Percentiles rank a stretch among this genome's conserved stretches.
phyloP scores from a whole-genome alignment of 2,797 vertebrate species.

The Danionella dracula region DNA sequence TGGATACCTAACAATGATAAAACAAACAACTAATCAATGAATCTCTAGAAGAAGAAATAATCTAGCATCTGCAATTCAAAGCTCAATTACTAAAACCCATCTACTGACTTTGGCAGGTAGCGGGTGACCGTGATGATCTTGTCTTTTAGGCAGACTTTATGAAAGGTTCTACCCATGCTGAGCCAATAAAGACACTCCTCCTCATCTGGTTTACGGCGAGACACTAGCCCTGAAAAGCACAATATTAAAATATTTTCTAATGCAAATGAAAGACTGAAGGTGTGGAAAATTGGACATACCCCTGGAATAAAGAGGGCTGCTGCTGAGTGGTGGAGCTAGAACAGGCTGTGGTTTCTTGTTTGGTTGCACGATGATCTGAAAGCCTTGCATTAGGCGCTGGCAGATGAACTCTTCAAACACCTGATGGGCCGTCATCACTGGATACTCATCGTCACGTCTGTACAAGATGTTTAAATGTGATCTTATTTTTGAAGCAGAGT shows the following conservation, averaged over 20 bases:
- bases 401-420: slow-evolving; percentile 98
- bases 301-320: slow-evolving; percentile 91
- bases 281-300: slow-evolving; percentile 59
- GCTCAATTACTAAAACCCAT: not conserved
- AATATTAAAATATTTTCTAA: too few species aligned
- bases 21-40: not conserved
- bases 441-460: slow-evolving; percentile 89
- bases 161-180: slow-evolving; percentile 96
- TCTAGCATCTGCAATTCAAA: not conserved
- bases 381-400: slow-evolving; percentile 96
- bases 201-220: slow-evolving; percentile 79
- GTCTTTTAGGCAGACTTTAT: slow-evolving; percentile 94
- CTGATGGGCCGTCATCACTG: slow-evolving; percentile 86
- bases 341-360: slow-evolving; percentile 73
- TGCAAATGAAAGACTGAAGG: too few species aligned
- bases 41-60: not conserved
- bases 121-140: slow-evolving; percentile 97
- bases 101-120: slow-evolving; percentile 92
- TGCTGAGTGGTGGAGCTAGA: slow-evolving; percentile 83
- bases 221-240: slow-evolving; percentile 79
- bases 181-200: slow-evolving; percentile 93
- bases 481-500: too few species aligned
- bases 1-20: slow-evolving; percentile 72
- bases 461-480: too few species aligned
- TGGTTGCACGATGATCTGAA: slow-evolving; percentile 92